phyloP scores from a whole-genome alignment of 1,140 invertebrate species.

The Drosophila erecta region DNA sequence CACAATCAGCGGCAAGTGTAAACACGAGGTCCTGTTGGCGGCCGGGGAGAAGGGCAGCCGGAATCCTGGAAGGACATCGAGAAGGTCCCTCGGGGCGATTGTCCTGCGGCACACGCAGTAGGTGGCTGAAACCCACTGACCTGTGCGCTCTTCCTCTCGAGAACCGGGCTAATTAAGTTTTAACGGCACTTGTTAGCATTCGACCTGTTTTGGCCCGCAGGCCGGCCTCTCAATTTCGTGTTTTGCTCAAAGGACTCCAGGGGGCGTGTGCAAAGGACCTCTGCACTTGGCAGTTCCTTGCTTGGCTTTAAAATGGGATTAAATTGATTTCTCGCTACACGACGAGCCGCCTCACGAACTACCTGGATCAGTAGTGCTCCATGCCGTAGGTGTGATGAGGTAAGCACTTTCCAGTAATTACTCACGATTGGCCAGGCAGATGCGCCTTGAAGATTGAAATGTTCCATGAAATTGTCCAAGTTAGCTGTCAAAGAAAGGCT shows the following conservation, averaged over 20 bases:
- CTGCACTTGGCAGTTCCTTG: conserved; percentile 42
- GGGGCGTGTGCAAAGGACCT: conserved; percentile 65
- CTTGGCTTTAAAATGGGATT: conserved; percentile 78
- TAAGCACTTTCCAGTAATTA: conserved; percentile 63
- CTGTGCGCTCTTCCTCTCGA: conserved; percentile 25
- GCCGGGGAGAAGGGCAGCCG: conserved; percentile 19
- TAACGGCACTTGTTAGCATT: conserved; percentile 75
- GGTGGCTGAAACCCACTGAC: conserved; percentile 51
- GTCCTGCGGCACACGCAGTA: conserved; percentile 73
- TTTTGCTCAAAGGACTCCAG: conserved; percentile 15
- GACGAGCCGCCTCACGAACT: conserved; percentile 22
- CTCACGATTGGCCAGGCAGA: conserved; percentile 35
- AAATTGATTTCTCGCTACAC: conserved; percentile 80
- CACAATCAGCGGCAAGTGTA: conserved; percentile 79
- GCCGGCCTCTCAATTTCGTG: conserved; percentile 5
- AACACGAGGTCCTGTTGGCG: conserved; percentile 65
- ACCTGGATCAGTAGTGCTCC: conserved; percentile 23
- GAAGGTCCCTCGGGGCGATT: conserved; percentile 63
- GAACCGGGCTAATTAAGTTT: conserved; percentile 79
- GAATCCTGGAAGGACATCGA: conserved; percentile 19
- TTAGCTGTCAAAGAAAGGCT: not conserved
- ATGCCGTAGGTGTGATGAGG: conserved; percentile 52
- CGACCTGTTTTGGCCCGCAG: conserved; percentile 25
- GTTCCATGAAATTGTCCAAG: conserved; percentile 51
- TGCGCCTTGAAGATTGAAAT: conserved; percentile 56